These are phyloP conservation scores for Luffia ferchaultella DNA, from an alignment of 2,888 invertebrate genomes.

Conservation along the genomic window DNA sequence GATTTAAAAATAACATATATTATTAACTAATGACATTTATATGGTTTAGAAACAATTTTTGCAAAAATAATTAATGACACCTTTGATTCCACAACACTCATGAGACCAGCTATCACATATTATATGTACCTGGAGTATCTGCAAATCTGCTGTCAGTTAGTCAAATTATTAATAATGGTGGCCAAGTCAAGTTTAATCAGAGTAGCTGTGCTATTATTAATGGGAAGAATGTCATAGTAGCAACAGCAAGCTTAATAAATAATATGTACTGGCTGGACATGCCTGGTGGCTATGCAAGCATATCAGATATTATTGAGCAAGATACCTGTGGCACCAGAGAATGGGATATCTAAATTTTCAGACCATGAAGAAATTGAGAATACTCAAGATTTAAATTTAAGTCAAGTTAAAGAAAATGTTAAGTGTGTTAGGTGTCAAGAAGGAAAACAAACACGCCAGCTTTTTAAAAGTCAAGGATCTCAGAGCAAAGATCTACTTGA, in stretches of 20 bases:
- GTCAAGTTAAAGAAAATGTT: background rate
- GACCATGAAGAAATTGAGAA: background rate
- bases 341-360: background rate
- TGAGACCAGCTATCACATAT: background rate
- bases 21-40: too few species aligned
- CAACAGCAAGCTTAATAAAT: background rate
- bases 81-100: too few species aligned
- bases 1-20: too few species aligned
- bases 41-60: too few species aligned
- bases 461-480: background rate
- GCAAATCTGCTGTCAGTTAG: background rate
- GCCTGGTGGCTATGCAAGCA: background rate
- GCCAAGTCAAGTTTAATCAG: background rate
- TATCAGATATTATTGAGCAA: background rate
- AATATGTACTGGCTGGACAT: background rate
- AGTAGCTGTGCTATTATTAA: background rate
- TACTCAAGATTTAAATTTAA: background rate
- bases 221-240: background rate
- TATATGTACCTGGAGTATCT: background rate
- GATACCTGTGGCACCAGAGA: background rate
- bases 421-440: constrained; percentile 1
- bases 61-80: too few species aligned
- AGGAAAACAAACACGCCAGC: constrained; percentile 3
- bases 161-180: background rate
- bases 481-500: constrained; percentile 19